Conservation (phyloP, 2,888 invertebrate genomes). For the Chesias legatella region DNA sequence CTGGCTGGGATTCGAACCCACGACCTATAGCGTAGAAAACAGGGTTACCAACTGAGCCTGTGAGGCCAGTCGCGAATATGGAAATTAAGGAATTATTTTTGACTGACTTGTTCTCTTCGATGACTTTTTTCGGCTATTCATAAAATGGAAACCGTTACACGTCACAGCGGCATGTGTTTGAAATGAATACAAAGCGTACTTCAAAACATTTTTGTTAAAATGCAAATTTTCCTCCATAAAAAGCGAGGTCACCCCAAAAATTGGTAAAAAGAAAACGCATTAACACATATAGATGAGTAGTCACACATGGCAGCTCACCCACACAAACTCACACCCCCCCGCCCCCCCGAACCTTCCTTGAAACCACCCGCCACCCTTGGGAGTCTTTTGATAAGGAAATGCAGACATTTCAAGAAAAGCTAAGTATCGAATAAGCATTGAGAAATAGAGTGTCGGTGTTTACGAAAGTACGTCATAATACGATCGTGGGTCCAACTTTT, state of each 20-base stretch:
- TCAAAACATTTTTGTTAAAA: slow-evolving; percentile 18
- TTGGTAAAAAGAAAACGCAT: slow-evolving; percentile 81
- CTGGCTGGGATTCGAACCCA: too few relatives aligned
- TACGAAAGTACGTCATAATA: slow-evolving; percentile 59
- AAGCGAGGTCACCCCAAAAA: slow-evolving; percentile 60
- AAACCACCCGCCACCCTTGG: slow-evolving; percentile 58
- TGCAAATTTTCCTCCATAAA: slow-evolving; percentile 26
- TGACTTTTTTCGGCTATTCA: background rate
- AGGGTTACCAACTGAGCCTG: too few relatives aligned
- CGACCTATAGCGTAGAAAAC: too few relatives aligned
- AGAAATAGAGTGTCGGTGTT: slow-evolving; percentile 55
- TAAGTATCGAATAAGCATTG: slow-evolving; percentile 73
- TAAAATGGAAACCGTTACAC: slow-evolving; percentile 5
- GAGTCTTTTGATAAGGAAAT: slow-evolving; percentile 79
- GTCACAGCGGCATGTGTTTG: slow-evolving; percentile 4
- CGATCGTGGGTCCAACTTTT: slow-evolving; percentile 28
- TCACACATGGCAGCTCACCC: slow-evolving; percentile 57
- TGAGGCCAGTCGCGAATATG: too few relatives aligned
- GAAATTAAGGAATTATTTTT: too few relatives aligned
- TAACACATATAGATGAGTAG: slow-evolving; percentile 79
- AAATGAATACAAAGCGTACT: slow-evolving; percentile 2
- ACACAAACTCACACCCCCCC: slow-evolving; percentile 45
- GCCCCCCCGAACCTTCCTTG: slow-evolving; percentile 48
- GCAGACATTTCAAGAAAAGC: slow-evolving; percentile 79
- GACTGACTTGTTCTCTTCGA: too few relatives aligned